Percentiles rank a stretch among this genome's conserved stretches.
These are phyloP conservation scores for Trichomalopsis sarcophagae DNA, from an alignment of 1,140 invertebrate genomes.

Conservation along the genomic window DNA sequence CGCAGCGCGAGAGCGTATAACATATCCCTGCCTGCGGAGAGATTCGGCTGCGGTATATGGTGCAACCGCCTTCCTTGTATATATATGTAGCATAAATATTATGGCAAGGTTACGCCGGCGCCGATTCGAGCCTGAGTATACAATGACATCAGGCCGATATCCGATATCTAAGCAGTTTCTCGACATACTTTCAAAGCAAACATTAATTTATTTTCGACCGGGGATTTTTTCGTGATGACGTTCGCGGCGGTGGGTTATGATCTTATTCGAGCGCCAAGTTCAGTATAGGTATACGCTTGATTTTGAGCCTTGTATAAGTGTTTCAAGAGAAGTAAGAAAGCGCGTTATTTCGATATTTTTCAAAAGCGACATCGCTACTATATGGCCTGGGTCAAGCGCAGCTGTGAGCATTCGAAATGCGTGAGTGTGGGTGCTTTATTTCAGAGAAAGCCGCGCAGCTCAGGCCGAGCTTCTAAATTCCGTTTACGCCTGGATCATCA, in stretches of 20 bases:
- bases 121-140: constrained; percentile 33
- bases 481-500: neutral
- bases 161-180: constrained; percentile 15
- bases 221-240: neutral
- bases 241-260: neutral
- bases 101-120: constrained; percentile 32
- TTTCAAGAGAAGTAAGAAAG: too few species aligned
- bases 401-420: too few species aligned
- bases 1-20: neutral
- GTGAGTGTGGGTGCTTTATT: too few species aligned
- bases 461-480: neutral
- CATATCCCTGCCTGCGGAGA: neutral
- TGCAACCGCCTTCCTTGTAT: neutral
- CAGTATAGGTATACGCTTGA: too few species aligned
- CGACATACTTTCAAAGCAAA: constrained; percentile 29
- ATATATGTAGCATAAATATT: constrained; percentile 56
- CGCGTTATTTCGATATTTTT: neutral
- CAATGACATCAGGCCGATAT: constrained; percentile 48
- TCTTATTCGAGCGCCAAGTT: too few species aligned
- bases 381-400: too few species aligned
- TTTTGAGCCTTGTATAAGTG: too few species aligned
- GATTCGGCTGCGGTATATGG: constrained; percentile 27
- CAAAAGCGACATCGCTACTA: neutral
- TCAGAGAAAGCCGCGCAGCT: too few species aligned
- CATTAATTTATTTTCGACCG: constrained; percentile 35